Evolutionary conservation across 2,113 vertebrate species (phyloP), one percentile per base, ranked within the genome.

Genomic region (Sciurus niger): DNA sequence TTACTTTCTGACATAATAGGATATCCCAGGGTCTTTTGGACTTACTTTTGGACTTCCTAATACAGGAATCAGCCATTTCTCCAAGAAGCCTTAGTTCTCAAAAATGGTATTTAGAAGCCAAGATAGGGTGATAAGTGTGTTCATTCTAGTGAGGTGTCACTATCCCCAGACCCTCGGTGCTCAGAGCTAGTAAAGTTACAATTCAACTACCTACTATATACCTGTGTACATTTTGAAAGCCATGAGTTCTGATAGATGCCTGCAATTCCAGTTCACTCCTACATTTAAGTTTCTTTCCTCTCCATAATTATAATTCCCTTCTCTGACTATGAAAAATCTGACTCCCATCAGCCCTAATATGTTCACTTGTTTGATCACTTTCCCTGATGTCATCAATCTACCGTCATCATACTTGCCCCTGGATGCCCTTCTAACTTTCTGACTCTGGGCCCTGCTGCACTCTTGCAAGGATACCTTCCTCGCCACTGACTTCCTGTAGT

Each of bases 81-180:
- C 43, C 37, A 32, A 34, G 17, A 17, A 94, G 37, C 32, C 25
- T 37, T 63, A 68, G 63, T 79, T 96, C 51, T 48, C 73, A 24
- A 80, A 67, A 85, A 51, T n/a, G 20, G 18, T 60, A 65, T 85
- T 79, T 86, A 89, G 53, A 89, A 91, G 20, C 65, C 72, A 90
- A 72, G 55, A 60, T 84, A 4, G 37, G 24, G 40, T 76, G 55
- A 34, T 65, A 67, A 46, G 9, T 85, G 4, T 85, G 12, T 46
- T 74, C 34, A 43, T 3, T 63, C 67, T 73, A 51, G 2, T 51
- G 37, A 84, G 46, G 22, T 65, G 6, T 83, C 72, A 32, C 28
- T 89, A 53, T 88, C 43, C 40, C 77, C 3, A 51, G 46, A 37
- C 12, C 63, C 4, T 74, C 28, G 37, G 37, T 80, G 78, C 67